These are phyloP conservation scores for Helobdella robusta DNA, from an alignment of 2,888 invertebrate genomes.

Conservation along the genomic window DNA sequence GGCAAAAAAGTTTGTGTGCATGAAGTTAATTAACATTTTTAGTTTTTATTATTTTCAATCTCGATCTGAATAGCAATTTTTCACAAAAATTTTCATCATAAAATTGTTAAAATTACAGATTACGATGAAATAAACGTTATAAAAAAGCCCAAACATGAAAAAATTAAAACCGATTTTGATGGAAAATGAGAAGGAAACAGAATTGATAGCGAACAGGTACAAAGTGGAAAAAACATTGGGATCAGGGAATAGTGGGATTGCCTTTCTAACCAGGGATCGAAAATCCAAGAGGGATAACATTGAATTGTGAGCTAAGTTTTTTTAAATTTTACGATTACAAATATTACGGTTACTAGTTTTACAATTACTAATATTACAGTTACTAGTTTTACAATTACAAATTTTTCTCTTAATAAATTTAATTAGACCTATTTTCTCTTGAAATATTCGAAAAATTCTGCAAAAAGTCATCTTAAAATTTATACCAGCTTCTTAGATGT, in stretches of 20 bases:
- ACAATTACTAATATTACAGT: too few relatives aligned
- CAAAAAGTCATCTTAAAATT: not conserved
- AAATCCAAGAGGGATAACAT: conserved; percentile 41
- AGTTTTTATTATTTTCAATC: too few relatives aligned
- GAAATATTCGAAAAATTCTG: not conserved
- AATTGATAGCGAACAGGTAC: conserved; percentile 45
- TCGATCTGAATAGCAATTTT: too few relatives aligned
- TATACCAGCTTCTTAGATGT: not conserved
- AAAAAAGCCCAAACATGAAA: too few relatives aligned
- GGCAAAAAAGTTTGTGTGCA: too few relatives aligned
- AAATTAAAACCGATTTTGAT: too few relatives aligned
- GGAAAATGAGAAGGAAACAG: too few relatives aligned
- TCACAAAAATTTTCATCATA: too few relatives aligned
- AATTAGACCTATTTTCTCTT: not conserved
- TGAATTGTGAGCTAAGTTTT: conserved; percentile 36
- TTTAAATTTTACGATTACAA: not conserved
- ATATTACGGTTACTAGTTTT: not conserved
- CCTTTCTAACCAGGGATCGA: conserved; percentile 41
- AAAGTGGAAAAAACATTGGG: conserved; percentile 45
- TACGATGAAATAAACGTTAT: too few relatives aligned
- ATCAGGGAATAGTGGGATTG: conserved; percentile 49
- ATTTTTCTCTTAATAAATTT: not conserved
- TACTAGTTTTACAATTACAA: too few relatives aligned
- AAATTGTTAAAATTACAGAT: too few relatives aligned
- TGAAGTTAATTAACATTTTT: too few relatives aligned